Conservation (phyloP, 2,113 vertebrate species). For the Dryoscopus gambensis region DNA sequence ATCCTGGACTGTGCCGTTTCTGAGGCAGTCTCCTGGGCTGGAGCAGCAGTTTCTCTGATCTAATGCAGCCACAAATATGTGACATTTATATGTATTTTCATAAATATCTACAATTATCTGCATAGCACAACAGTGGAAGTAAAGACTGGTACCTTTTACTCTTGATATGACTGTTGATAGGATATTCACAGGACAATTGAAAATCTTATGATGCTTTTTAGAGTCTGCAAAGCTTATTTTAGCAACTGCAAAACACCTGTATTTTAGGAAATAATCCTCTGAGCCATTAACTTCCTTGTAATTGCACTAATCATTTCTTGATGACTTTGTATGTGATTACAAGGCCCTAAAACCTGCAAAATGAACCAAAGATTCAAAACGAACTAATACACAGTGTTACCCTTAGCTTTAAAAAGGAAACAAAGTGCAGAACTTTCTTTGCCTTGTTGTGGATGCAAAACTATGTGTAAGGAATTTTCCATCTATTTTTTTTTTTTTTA, state of each 20-base stretch:
- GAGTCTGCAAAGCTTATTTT: background rate
- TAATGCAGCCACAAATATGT: background rate
- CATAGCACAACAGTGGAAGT: background rate
- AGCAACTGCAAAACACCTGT: background rate
- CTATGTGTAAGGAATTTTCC: background rate
- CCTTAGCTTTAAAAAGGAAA: background rate
- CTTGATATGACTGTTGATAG: background rate
- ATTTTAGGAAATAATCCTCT: background rate
- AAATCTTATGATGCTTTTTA: background rate
- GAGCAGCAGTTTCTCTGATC: background rate
- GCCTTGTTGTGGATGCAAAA: background rate
- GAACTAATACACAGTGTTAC: background rate
- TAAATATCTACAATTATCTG: background rate
- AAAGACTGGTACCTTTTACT: background rate
- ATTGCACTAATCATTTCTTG: background rate
- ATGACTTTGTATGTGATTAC: background rate
- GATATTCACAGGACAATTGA: background rate
- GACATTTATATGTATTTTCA: background rate
- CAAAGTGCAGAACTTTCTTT: background rate
- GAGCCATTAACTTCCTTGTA: background rate
- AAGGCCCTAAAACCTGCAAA: background rate
- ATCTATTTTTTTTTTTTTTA: slow-evolving; percentile 61
- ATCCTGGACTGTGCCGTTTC: background rate
- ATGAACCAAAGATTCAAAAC: background rate
- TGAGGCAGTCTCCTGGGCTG: background rate